Evolutionary conservation across 2,797 vertebrate genomes (phyloP).

Genomic region (Gephyroberyx darwinii): DNA sequence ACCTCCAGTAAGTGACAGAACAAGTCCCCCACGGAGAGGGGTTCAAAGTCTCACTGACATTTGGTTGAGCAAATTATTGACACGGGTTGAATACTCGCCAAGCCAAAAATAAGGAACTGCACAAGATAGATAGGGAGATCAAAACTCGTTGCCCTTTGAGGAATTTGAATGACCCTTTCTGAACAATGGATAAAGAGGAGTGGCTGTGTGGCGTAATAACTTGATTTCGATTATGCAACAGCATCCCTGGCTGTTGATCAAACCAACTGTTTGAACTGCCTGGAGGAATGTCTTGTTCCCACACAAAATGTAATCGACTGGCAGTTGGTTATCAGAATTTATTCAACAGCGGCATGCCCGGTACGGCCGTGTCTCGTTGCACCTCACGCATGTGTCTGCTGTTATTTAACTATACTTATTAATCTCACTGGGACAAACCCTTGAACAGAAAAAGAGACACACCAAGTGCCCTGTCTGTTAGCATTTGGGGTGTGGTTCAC

Average conservation of each 20-base stretch:
- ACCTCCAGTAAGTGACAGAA: constrained; percentile 47
- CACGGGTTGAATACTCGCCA: constrained; percentile 40
- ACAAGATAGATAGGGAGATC: constrained; percentile 14
- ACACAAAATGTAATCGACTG: constrained; percentile 8
- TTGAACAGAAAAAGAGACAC: constrained; percentile 4
- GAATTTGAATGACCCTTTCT: constrained; percentile 48
- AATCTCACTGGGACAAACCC: background rate
- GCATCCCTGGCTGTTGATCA: constrained; percentile 46
- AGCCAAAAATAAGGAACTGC: constrained; percentile 22
- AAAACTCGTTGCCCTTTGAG: constrained; percentile 27
- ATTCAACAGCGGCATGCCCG: background rate
- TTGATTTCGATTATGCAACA: constrained; percentile 52
- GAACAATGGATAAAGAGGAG: constrained; percentile 48
- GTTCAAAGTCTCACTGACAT: constrained; percentile 72
- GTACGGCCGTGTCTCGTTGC: background rate
- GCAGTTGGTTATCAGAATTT: constrained; percentile 32
- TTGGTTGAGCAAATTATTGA: constrained; percentile 79
- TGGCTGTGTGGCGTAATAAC: constrained; percentile 30
- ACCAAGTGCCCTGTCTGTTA: constrained; percentile 39
- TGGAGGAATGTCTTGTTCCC: constrained; percentile 46
- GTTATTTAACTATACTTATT: background rate
- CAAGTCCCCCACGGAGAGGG: constrained; percentile 63
- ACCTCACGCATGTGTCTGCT: background rate
- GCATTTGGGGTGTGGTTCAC: constrained; percentile 65
- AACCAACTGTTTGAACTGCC: constrained; percentile 46